Evolutionary conservation across 2,888 invertebrate genomes (phyloP), one percentile per base, ranked within the genome.

Genomic region (Pecten maximus): DNA sequence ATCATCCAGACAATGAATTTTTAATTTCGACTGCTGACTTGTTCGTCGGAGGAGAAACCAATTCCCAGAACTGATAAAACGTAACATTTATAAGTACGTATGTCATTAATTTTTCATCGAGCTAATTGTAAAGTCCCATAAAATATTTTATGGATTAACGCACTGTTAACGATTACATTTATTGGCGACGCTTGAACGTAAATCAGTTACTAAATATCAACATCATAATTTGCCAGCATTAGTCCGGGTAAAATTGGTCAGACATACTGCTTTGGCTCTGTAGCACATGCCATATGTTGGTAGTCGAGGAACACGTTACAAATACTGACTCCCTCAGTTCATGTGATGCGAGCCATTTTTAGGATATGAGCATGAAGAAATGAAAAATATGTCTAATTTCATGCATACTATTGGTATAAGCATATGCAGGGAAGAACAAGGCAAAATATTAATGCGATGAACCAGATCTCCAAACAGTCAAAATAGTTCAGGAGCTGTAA

Each of bases 61-160:
- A 74, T 74, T 74, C 35, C 35, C 74, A 35, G 74, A 35, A 74
- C 74, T 15, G 74, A 35, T 28, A 74, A 74, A 74, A 74, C 74
- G 74, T 74, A 23, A 35, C 74, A 74, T 74, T 35, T 74, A 74
- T 74, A 12, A 35, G 35, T 74, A 74, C 10, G 74, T 74, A 74
- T 74, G 35, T 74, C 28, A 74, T 74, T 74, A 74, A 74, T 74
- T 74, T 74, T 74, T 74, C 74, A 74, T 74, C 35, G 4, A 8
- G 74, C 35, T 74, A 74, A 74, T 74, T 35, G 74, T 74, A 74
- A 74, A 35, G 35, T 23, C 74, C 35, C 35, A 74, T 74, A 35
- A 74, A 74, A 54, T 28, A 74, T 28, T 74, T 74, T 74, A 74
- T 74, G 74, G 74, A 74, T 23, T 74, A 74, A 28, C 74, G 74